phyloP scores from a whole-genome alignment of 2,888 invertebrate species.

The Stenotaenia linearis region DNA sequence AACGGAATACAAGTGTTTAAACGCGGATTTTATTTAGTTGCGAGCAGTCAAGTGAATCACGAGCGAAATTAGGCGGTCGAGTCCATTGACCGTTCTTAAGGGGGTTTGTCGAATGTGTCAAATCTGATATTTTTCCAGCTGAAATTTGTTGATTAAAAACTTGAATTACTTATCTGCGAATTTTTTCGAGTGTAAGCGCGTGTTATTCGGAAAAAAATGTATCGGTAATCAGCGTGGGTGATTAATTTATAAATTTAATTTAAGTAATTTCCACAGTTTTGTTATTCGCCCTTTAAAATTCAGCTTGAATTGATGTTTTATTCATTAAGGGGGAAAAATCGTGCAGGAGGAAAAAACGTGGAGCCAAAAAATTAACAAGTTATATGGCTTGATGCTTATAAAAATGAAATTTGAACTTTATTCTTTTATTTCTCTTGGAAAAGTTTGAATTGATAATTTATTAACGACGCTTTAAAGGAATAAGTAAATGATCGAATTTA shows the following conservation, averaged over 20 bases:
- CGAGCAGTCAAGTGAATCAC: constrained; percentile 24
- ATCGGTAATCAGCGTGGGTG: neutral
- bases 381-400: constrained; percentile 16
- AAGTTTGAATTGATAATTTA: neutral
- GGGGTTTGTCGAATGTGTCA: neutral
- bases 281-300: constrained; percentile 26
- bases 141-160: neutral
- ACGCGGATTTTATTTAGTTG: constrained; percentile 26
- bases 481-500: too few relatives aligned
- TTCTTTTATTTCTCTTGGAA: neutral
- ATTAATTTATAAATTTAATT: neutral
- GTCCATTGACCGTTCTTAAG: neutral
- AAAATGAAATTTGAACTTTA: constrained; percentile 24
- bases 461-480: neutral
- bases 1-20: constrained; percentile 20
- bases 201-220: neutral
- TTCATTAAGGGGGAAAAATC: constrained; percentile 17
- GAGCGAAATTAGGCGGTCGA: constrained; percentile 16
- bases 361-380: constrained; percentile 8
- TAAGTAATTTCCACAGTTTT: neutral
- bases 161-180: neutral
- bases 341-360: constrained; percentile 26
- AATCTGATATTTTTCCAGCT: neutral
- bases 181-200: too few relatives aligned
- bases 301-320: constrained; percentile 19